phyloP scores from a whole-genome alignment of 2,797 vertebrate species.

The Xenops minutus region DNA sequence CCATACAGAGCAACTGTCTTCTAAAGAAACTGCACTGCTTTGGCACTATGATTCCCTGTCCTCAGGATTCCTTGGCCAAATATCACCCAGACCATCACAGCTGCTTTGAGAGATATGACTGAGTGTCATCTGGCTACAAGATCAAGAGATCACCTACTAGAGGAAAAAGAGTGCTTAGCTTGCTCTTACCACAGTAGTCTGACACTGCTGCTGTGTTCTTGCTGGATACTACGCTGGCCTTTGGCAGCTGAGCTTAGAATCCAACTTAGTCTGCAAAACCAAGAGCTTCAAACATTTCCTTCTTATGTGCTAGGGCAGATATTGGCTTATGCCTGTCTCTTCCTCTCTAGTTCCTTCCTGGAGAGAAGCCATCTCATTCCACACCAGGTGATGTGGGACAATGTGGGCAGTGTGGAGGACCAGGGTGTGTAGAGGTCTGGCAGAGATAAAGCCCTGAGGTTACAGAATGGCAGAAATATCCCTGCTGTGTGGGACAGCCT shows the following conservation, averaged over 20 bases:
- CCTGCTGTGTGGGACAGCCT: neutral
- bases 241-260: neutral
- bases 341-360: neutral
- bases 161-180: neutral
- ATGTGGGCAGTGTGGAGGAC: neutral
- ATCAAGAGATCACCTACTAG: neutral
- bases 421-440: neutral
- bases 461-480: neutral
- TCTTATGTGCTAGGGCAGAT: neutral
- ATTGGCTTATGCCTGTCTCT: neutral
- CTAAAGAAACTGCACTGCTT: neutral
- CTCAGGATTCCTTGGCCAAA: neutral
- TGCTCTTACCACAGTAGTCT: neutral
- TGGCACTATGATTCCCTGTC: neutral
- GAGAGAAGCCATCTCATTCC: neutral
- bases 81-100: neutral
- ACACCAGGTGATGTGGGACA: neutral
- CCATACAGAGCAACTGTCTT: neutral
- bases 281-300: neutral
- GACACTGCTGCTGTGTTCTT: neutral
- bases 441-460: neutral
- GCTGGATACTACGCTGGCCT: neutral
- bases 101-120: neutral
- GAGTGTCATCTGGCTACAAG: neutral
- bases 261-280: neutral